Conservation (phyloP, 2,888 invertebrate species). For the Heteromurus nitidus region DNA sequence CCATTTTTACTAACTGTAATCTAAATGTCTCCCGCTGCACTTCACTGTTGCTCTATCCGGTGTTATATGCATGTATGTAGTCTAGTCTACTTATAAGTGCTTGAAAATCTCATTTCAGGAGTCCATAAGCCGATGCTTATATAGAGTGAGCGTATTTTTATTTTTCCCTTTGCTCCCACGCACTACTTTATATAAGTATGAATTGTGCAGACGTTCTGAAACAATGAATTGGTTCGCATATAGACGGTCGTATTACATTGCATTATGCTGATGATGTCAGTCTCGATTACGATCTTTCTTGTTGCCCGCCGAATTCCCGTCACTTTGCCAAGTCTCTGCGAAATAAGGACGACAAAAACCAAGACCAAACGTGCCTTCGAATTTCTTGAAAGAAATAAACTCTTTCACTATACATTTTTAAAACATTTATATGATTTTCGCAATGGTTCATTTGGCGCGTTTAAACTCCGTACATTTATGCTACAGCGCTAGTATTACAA, state of each 20-base stretch:
- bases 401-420: not conserved
- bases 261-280: not conserved
- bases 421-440: not conserved
- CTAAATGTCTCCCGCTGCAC: no score
- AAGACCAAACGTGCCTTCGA: not conserved
- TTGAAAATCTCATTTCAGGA: not conserved
- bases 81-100: not conserved
- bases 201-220: not conserved
- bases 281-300: not conserved
- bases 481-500: not conserved
- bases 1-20: no score
- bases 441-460: conserved; percentile 10
- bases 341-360: not conserved
- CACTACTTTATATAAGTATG: not conserved
- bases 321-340: no score
- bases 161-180: not conserved
- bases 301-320: not conserved
- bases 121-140: not conserved
- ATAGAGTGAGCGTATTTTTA: not conserved
- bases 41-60: no score
- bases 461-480: no score
- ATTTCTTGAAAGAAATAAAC: no score
- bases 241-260: no score
- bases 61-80: no score
- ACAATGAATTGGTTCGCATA: no score